A percentile compares a stretch with the other conserved stretches of the same genome.
phyloP scores from a whole-genome alignment of 92 coral and sea anemone genomes.

The Heliopora coerulea region DNA sequence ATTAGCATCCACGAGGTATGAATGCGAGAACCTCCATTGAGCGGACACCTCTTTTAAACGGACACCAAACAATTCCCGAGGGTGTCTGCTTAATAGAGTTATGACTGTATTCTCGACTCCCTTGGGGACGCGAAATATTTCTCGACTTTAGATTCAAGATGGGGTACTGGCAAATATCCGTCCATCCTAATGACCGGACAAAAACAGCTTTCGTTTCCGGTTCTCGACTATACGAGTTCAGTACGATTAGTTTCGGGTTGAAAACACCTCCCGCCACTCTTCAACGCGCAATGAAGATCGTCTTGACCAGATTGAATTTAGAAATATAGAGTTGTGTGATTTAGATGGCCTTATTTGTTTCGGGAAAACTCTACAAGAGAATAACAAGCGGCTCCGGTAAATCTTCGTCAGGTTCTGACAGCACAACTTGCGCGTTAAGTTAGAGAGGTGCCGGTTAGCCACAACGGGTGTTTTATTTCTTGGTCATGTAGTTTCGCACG shows the following conservation, averaged over 20 bases:
- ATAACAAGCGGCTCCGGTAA: neutral
- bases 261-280: too few species aligned
- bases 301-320: neutral
- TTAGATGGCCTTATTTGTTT: neutral
- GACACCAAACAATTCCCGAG: too few species aligned
- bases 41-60: too few species aligned
- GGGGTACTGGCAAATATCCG: slow-evolving; percentile 20
- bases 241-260: slow-evolving; percentile 9
- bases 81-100: too few species aligned
- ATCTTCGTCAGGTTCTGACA: neutral
- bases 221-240: slow-evolving; percentile 5
- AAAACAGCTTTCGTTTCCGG: slow-evolving; percentile 4
- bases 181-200: neutral
- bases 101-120: too few species aligned
- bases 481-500: neutral
- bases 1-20: too few species aligned
- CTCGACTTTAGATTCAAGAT: too few species aligned
- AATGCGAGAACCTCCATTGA: too few species aligned
- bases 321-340: neutral
- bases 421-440: neutral
- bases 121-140: too few species aligned
- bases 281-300: neutral
- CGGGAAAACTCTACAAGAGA: neutral
- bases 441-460: neutral
- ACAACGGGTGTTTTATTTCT: neutral